Percentiles rank a stretch among this genome's conserved stretches.
These are phyloP conservation scores for Myodes glareolus DNA, from an alignment of 2,113 vertebrate species.

Conservation along the genomic window DNA sequence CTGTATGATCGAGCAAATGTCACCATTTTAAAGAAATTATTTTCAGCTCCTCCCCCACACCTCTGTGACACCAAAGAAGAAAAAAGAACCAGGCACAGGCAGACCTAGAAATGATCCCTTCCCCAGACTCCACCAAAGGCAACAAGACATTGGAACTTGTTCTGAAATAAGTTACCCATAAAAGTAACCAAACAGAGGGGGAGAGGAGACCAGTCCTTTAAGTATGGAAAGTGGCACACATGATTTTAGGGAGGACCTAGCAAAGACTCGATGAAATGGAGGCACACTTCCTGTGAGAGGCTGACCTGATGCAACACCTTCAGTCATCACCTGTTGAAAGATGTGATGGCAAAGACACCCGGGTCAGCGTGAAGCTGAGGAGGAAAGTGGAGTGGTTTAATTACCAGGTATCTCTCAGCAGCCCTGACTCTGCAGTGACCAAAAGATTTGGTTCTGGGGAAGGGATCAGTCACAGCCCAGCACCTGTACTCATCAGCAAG, in stretches of 20 bases:
- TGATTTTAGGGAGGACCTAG: not conserved
- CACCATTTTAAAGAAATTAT: constrained; percentile 54
- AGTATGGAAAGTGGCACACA: not conserved
- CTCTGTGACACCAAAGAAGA: not conserved
- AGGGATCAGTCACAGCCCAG: not conserved
- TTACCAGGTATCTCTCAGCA: not conserved
- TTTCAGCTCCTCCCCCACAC: constrained; percentile 35
- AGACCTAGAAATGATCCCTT: not conserved
- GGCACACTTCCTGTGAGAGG: not conserved
- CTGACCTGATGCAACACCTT: not conserved
- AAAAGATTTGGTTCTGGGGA: not conserved
- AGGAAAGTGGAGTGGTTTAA: not conserved
- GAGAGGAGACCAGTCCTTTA: no score
- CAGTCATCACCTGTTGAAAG: not conserved
- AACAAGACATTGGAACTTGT: not conserved
- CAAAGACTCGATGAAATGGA: not conserved
- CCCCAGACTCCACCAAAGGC: not conserved
- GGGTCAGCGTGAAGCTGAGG: no score
- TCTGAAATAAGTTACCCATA: not conserved
- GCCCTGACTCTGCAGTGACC: not conserved
- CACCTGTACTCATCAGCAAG: not conserved
- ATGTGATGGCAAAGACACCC: not conserved
- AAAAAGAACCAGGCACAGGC: not conserved
- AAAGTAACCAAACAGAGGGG: not conserved
- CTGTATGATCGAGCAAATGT: constrained; percentile 68